These are phyloP conservation scores for Neocrepidodera transversa DNA, from an alignment of 2,888 invertebrate species.

Conservation along the genomic window DNA sequence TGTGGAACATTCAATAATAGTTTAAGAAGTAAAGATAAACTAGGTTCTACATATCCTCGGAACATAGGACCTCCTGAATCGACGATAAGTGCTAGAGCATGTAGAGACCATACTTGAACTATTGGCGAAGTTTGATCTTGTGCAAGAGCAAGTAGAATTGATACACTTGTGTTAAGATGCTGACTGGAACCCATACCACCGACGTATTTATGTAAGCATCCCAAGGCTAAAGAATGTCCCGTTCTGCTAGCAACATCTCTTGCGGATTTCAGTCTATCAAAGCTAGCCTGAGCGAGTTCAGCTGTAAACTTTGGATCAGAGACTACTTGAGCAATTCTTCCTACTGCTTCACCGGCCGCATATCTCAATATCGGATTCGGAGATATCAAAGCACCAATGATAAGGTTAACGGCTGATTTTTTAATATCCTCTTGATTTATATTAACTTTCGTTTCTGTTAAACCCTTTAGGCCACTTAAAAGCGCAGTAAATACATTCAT, in stretches of 20 bases:
- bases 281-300: slow-evolving; percentile 87
- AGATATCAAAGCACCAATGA: slow-evolving; percentile 79
- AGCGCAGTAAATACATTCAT: slow-evolving; percentile 96
- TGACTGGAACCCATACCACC: slow-evolving; percentile 97
- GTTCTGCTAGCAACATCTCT: slow-evolving; percentile 87
- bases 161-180: slow-evolving; percentile 92
- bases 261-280: slow-evolving; percentile 85
- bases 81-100: slow-evolving; percentile 93
- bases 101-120: slow-evolving; percentile 98
- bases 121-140: slow-evolving; percentile 93
- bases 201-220: slow-evolving; percentile 93
- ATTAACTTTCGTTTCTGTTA: slow-evolving; percentile 85
- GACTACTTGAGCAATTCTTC: slow-evolving; percentile 90
- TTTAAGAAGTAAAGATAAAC: slow-evolving; percentile 88
- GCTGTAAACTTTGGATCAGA: slow-evolving; percentile 87
- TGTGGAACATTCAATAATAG: slow-evolving; percentile 89
- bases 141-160: slow-evolving; percentile 90
- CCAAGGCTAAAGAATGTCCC: slow-evolving; percentile 90
- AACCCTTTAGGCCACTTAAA: slow-evolving; percentile 82
- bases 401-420: slow-evolving; percentile 80
- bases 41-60: slow-evolving; percentile 94
- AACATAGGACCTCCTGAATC: slow-evolving; percentile 99
- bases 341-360: slow-evolving; percentile 94
- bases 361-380: slow-evolving; percentile 84
- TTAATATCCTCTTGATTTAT: slow-evolving; percentile 91